phyloP scores from a whole-genome alignment of 1,140 invertebrate species.

The Protaetia brevitarsis region DNA sequence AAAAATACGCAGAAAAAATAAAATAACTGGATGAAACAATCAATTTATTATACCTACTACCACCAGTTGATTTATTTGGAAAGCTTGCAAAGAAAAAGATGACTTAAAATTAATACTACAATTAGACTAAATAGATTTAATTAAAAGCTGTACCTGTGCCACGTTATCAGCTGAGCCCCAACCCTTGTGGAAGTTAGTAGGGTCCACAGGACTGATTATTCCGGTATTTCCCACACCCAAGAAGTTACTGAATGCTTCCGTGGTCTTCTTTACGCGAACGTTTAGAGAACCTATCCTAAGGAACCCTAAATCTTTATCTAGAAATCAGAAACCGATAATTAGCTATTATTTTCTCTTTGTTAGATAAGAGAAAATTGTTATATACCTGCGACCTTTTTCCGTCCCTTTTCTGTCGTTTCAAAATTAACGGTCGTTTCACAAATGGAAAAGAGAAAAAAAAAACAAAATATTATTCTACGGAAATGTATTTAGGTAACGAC shows the following conservation, averaged over 20 bases:
- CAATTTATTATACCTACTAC: background rate
- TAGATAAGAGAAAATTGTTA: background rate
- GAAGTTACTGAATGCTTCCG: conserved; percentile 85
- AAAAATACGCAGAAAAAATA: conserved; percentile 24
- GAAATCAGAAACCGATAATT: conserved; percentile 24
- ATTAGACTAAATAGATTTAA: background rate
- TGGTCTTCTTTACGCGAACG: conserved; percentile 86
- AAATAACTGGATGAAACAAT: background rate
- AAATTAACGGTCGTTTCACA: background rate
- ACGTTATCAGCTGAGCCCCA: conserved; percentile 88
- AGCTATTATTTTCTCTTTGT: background rate
- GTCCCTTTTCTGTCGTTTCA: conserved; percentile 23
- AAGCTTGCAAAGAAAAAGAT: background rate
- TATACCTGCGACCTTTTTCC: conserved; percentile 17
- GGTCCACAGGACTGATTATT: conserved; percentile 41
- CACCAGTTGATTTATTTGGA: background rate
- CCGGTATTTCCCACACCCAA: conserved; percentile 66
- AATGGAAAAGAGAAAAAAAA: conserved; percentile 22
- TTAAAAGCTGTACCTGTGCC: conserved; percentile 55
- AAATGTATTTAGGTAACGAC: too few species aligned
- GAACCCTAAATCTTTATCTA: conserved; percentile 85
- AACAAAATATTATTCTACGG: background rate
- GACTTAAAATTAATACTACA: background rate
- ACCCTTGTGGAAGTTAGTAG: conserved; percentile 68
- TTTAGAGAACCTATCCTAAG: conserved; percentile 87